Evolutionary conservation across 2,888 invertebrate species (phyloP).

Genomic region (Napeogenes sylphis): DNA sequence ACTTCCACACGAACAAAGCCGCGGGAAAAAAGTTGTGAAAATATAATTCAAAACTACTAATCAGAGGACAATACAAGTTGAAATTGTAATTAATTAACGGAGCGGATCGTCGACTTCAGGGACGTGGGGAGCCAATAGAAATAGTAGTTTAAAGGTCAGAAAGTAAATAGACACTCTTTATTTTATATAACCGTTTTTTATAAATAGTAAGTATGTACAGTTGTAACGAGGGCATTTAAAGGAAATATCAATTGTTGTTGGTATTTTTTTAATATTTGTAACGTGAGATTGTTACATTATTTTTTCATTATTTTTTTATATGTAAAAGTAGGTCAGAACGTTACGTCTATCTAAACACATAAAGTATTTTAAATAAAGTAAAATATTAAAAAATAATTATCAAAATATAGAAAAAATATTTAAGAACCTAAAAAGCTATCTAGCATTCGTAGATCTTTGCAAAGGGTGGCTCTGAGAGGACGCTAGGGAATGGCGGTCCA

Average conservation of each 20-base stretch:
- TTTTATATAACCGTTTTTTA: too few species aligned
- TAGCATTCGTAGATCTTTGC: constrained; percentile 13
- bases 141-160: not conserved
- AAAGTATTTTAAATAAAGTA: too few species aligned
- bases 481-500: constrained; percentile 19
- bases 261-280: too few species aligned
- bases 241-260: too few species aligned
- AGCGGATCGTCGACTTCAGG: constrained; percentile 11
- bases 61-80: constrained; percentile 3
- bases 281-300: too few species aligned
- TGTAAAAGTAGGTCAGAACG: too few species aligned
- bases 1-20: too few species aligned
- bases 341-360: too few species aligned
- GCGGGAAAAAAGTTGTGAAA: not conserved
- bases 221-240: too few species aligned
- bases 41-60: not conserved
- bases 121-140: constrained; percentile 9
- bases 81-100: constrained; percentile 13
- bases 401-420: not conserved
- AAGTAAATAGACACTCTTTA: too few species aligned
- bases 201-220: too few species aligned
- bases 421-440: not conserved
- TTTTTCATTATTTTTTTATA: too few species aligned
- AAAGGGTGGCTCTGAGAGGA: constrained; percentile 1
- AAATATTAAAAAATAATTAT: not conserved